A percentile compares a stretch with the other conserved stretches of the same genome.
These are phyloP conservation scores for Eupleurogrammus muticus DNA, from an alignment of 2,797 vertebrate genomes.

Conservation along the genomic window DNA sequence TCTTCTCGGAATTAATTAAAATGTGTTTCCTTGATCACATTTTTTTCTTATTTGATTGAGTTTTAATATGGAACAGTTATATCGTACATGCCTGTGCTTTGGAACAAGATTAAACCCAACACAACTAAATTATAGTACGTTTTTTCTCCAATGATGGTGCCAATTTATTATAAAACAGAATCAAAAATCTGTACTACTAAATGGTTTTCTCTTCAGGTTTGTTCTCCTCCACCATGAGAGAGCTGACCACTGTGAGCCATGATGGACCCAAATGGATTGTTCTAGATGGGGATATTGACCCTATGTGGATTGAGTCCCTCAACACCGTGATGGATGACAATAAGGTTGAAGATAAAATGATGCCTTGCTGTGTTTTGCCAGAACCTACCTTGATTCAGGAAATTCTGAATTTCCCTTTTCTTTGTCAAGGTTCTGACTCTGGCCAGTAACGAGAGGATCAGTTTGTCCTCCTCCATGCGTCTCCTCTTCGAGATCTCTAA, in stretches of 20 bases:
- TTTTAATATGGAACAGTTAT: slow-evolving; percentile 3
- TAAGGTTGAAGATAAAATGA: slow-evolving; percentile 70
- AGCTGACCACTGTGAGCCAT: slow-evolving; percentile 79
- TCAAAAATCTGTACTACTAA: neutral
- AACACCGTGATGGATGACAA: slow-evolving; percentile 88
- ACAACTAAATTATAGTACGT: neutral
- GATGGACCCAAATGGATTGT: slow-evolving; percentile 86
- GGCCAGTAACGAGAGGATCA: slow-evolving; percentile 85
- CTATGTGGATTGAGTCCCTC: slow-evolving; percentile 87
- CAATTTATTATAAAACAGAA: neutral
- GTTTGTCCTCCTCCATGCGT: slow-evolving; percentile 82
- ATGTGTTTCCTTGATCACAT: slow-evolving; percentile 12
- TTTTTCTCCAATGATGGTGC: neutral
- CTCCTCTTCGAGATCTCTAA: slow-evolving; percentile 87
- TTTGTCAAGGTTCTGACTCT: slow-evolving; percentile 82
- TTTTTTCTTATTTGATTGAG: neutral
- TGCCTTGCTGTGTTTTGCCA: neutral
- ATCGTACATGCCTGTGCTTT: slow-evolving; percentile 19
- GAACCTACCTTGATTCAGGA: neutral
- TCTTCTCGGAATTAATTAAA: slow-evolving; percentile 32
- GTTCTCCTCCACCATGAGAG: slow-evolving; percentile 86
- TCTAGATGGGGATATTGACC: slow-evolving; percentile 85
- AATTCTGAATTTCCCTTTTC: neutral
- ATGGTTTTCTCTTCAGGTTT: slow-evolving; percentile 65
- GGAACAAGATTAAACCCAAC: neutral